Evolutionary conservation across 64 coral and sea anemone genomes (phyloP).

Genomic region (Montipora efflorescens): DNA sequence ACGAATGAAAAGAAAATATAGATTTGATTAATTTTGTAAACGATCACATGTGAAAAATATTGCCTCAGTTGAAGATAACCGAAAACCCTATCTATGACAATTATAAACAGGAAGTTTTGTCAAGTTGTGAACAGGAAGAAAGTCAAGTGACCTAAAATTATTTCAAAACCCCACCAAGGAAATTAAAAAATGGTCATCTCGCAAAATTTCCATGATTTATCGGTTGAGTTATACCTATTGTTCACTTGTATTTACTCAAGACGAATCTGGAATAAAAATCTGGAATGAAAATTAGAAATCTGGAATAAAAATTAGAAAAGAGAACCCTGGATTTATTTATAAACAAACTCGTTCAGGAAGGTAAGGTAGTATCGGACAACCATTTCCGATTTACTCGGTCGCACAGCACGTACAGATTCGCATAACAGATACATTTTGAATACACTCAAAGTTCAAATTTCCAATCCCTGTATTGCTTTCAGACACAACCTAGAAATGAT

Average conservation of each 20-base stretch:
- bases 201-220: not conserved
- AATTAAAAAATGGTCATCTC: not conserved
- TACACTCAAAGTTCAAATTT: not conserved
- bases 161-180: not conserved
- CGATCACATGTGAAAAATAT: no score
- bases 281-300: not conserved
- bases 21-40: not conserved
- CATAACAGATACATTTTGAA: not conserved
- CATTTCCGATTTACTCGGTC: not conserved
- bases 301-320: not conserved
- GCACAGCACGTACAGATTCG: slow-evolving; percentile 8
- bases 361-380: not conserved
- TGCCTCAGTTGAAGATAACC: no score
- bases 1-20: not conserved
- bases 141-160: not conserved
- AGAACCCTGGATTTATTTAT: not conserved
- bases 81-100: no score
- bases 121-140: not conserved
- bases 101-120: not conserved
- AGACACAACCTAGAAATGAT: not conserved
- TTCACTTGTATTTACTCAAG: not conserved
- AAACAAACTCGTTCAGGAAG: not conserved
- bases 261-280: not conserved
- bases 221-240: no score
- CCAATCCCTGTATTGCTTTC: not conserved